Evolutionary conservation across 2,113 vertebrate genomes (phyloP).

Genomic region (Kobus ellipsiprymnus): DNA sequence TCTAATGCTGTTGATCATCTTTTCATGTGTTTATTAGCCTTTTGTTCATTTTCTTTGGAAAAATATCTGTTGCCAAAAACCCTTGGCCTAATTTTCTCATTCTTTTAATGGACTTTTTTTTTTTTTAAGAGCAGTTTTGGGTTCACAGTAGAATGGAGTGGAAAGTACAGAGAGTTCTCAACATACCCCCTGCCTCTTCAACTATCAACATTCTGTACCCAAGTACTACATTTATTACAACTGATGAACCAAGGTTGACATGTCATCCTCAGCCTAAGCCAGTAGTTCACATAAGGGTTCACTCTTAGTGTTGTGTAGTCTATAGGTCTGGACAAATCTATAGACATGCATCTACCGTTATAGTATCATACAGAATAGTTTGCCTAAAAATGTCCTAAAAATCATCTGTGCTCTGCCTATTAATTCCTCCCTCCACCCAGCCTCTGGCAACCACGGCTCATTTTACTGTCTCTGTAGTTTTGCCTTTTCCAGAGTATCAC

Average conservation of each 20-base stretch:
- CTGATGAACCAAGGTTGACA: not conserved
- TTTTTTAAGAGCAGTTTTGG: not conserved
- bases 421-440: not conserved
- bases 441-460: not conserved
- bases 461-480: not conserved
- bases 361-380: not conserved
- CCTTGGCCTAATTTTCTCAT: not conserved
- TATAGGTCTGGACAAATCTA: not conserved
- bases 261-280: not conserved
- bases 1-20: not conserved
- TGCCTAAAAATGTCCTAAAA: not conserved
- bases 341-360: not conserved
- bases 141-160: not conserved
- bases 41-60: not conserved
- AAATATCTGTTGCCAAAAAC: not conserved
- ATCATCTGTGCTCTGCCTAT: not conserved
- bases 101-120: not conserved
- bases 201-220: not conserved
- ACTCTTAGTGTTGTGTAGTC: not conserved
- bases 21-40: not conserved
- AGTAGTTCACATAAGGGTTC: not conserved
- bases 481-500: not conserved
- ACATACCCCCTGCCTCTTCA: not conserved
- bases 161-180: not conserved
- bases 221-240: not conserved